phyloP scores from a whole-genome alignment of 2,888 invertebrate species.

The Apamea monoglypha region DNA sequence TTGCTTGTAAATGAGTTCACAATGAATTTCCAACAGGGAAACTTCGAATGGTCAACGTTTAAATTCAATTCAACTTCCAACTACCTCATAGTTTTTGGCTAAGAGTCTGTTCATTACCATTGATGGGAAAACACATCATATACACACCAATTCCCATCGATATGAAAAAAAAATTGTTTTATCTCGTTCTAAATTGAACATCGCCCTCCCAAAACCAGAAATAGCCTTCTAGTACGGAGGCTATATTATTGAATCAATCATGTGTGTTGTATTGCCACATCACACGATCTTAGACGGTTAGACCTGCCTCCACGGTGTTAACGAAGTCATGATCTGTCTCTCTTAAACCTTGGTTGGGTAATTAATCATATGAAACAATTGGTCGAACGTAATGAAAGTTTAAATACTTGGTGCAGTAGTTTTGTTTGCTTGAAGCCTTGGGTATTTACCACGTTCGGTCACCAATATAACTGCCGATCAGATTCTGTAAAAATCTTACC shows the following conservation, averaged over 20 bases:
- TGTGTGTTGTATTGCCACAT: background rate
- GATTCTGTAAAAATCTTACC: background rate
- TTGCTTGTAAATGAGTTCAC: slow-evolving; percentile 7
- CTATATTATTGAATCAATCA: background rate
- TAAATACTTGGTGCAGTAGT: background rate
- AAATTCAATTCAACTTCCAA: background rate
- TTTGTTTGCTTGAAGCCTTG: slow-evolving; percentile 23
- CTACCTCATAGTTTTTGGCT: too few relatives aligned
- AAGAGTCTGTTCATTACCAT: background rate
- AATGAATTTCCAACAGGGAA: background rate
- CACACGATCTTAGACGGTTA: background rate
- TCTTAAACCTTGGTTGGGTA: slow-evolving; percentile 35
- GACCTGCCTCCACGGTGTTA: background rate
- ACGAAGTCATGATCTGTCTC: slow-evolving; percentile 19
- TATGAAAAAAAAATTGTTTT: background rate
- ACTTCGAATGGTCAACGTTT: background rate
- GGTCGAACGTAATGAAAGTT: slow-evolving; percentile 25
- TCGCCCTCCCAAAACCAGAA: background rate
- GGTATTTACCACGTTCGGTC: background rate
- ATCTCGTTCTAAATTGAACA: background rate
- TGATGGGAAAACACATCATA: background rate
- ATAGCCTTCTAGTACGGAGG: background rate
- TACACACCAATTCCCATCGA: too few relatives aligned
- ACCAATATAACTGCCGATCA: background rate
- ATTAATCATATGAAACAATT: slow-evolving; percentile 46